Conservation (phyloP, 2,888 invertebrate genomes). For the Metopia argyrocephala region DNA sequence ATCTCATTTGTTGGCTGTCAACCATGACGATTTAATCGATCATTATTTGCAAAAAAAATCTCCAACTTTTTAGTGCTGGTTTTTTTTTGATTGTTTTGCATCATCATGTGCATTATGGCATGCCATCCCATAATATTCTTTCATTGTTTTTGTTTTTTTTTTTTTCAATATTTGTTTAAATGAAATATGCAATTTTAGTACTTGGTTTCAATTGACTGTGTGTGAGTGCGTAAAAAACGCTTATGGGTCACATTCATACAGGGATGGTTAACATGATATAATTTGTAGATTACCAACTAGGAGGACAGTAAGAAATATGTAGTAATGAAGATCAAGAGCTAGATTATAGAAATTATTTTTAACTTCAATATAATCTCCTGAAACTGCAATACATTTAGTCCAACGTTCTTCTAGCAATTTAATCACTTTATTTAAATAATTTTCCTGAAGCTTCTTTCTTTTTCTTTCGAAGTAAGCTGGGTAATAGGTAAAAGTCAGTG, state of each 20-base stretch:
- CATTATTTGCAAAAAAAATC: slow-evolving; percentile 48
- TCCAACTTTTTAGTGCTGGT: slow-evolving; percentile 50
- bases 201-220: slow-evolving; percentile 6
- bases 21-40: slow-evolving; percentile 59
- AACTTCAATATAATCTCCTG: no score
- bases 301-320: no score
- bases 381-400: no score
- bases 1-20: slow-evolving; percentile 48
- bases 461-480: no score
- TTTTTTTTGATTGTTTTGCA: not conserved
- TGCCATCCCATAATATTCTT: slow-evolving; percentile 26
- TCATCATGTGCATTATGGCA: slow-evolving; percentile 43
- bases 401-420: no score
- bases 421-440: no score
- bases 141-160: not conserved
- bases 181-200: not conserved
- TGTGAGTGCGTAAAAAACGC: not conserved
- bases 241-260: not conserved
- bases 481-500: no score
- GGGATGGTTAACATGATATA: not conserved
- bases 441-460: no score
- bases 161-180: not conserved
- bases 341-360: no score
- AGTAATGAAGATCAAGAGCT: no score
- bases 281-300: not conserved